Evolutionary conservation across 2,888 invertebrate genomes (phyloP), one percentile per base, ranked within the genome.

Genomic region (Parnassius mnemosyne): DNA sequence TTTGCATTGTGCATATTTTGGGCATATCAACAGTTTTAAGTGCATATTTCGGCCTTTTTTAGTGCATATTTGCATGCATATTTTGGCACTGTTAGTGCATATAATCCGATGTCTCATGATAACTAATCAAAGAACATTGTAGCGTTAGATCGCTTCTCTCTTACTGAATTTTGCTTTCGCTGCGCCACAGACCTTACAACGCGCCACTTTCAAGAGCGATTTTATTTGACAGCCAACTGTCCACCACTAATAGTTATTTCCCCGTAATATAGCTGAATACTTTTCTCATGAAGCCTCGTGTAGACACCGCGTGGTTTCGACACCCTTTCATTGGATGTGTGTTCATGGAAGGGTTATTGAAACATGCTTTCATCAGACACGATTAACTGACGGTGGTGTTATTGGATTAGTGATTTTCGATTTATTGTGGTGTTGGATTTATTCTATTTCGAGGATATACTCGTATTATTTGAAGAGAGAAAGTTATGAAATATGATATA

Each of bases 231-330:
- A 63, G 63, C 51, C 54, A 60, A 43, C 53, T 67, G 68, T 67
- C 54, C 54, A 51, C 63, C 59, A 43, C 63, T 63, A 66, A 68
- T 65, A 63, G 65, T 65, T 43, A 51, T 65, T 60, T 67, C 68
- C 63, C 25, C 62, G 65, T 63, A 68, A 57, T 46, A 47, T 56
- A 55, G 59, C 50, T 60, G 13, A 13, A 57, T 47, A 49, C 53
- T 49, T 60, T 57, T 63, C 63, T 51, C 51, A 50, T 50, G 51
- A 60, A 55, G 54, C 53, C 51, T 58, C 49, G 13, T 12, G 50
- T 11, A 11, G 43, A 49, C 34, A 16, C 10, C 20, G 10, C 16
- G 41, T 5, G 13, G 34, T 59, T 54, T 63, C 63, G 55, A 54
- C 63, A 58, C 63, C 57, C 43, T 43, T 34, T 51, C 63, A 54